phyloP scores from a whole-genome alignment of 2,113 vertebrate genomes.

The Ailuropoda melanoleuca region DNA sequence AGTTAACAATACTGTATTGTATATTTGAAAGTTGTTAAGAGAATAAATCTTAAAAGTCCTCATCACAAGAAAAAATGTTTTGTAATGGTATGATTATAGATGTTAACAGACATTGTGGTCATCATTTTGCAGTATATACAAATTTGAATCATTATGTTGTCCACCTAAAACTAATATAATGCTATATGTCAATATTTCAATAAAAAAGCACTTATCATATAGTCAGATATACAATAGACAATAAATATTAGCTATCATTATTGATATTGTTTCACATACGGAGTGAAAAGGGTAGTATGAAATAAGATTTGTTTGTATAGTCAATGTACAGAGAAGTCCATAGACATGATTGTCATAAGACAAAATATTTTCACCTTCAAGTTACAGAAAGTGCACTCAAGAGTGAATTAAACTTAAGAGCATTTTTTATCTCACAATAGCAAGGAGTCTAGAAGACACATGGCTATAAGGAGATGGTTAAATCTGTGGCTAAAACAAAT shows the following conservation, averaged over 20 bases:
- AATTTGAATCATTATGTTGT: neutral
- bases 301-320: neutral
- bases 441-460: neutral
- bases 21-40: neutral
- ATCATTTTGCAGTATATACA: neutral
- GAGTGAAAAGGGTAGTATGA: neutral
- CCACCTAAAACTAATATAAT: neutral
- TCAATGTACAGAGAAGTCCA: neutral
- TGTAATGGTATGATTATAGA: neutral
- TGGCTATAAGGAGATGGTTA: neutral
- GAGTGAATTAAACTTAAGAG: neutral
- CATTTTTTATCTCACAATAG: neutral
- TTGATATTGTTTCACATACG: neutral
- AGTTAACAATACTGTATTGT: neutral
- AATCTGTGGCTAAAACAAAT: neutral
- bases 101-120: neutral
- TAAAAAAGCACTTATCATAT: neutral
- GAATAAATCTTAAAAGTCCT: neutral
- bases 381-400: neutral
- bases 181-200: neutral
- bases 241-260: neutral
- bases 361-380: constrained; percentile 5
- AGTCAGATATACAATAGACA: neutral
- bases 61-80: neutral
- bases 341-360: neutral